These are phyloP conservation scores for Tenualosa ilisha DNA, from an alignment of 2,797 vertebrate species.

Conservation along the genomic window DNA sequence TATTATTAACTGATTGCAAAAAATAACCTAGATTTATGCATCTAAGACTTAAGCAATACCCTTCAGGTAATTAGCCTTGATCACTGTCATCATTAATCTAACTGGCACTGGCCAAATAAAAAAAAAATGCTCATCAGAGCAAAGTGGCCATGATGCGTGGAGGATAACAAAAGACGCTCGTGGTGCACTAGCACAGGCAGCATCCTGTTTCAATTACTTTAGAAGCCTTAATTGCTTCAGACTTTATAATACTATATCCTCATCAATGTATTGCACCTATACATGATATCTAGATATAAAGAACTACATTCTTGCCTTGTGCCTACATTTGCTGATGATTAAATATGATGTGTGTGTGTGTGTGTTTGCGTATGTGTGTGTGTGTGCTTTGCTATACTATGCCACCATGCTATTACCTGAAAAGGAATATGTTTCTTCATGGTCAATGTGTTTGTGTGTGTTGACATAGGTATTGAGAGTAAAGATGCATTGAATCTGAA, in stretches of 20 bases:
- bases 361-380: no score
- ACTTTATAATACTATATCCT: background rate
- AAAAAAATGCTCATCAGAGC: slow-evolving; percentile 29
- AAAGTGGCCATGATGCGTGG: background rate
- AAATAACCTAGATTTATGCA: slow-evolving; percentile 57
- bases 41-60: slow-evolving; percentile 51
- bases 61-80: slow-evolving; percentile 55
- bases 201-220: background rate
- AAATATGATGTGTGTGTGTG: no score
- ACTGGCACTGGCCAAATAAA: slow-evolving; percentile 38
- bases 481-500: background rate
- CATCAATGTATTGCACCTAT: background rate
- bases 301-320: no score
- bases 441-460: background rate
- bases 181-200: background rate
- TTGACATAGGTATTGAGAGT: background rate
- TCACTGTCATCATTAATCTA: slow-evolving; percentile 55
- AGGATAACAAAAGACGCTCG: background rate
- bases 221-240: background rate
- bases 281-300: no score
- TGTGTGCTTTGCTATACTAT: background rate
- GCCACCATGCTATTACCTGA: background rate
- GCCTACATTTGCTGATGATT: no score
- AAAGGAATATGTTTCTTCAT: background rate
- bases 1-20: slow-evolving; percentile 55